Percentiles rank a stretch among this genome's conserved stretches.
phyloP scores from a whole-genome alignment of 2,797 vertebrate genomes.

The Squalus acanthias region DNA sequence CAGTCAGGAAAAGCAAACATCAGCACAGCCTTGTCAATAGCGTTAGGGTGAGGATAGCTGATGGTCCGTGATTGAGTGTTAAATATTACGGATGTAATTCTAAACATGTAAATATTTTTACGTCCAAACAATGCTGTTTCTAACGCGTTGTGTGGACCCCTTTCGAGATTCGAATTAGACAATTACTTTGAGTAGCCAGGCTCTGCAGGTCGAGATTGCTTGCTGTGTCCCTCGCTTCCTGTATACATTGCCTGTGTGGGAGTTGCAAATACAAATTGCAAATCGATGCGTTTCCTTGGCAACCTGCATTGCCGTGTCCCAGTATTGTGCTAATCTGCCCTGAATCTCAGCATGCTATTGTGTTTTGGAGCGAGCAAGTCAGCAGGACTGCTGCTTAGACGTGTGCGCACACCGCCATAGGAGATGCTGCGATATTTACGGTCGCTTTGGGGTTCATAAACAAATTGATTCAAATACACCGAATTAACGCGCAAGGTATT shows the following conservation, averaged over 20 bases:
- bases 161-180: not conserved
- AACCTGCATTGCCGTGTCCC: constrained; percentile 16
- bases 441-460: not conserved
- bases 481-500: not conserved
- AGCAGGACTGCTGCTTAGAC: not conserved
- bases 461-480: not conserved
- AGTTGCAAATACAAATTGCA: constrained; percentile 5
- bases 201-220: not conserved
- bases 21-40: not conserved
- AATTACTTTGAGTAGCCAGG: not conserved
- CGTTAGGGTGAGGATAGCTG: not conserved
- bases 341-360: constrained; percentile 2
- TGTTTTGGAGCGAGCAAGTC: not conserved
- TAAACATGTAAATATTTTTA: not conserved
- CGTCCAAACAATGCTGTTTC: not conserved
- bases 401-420: not conserved
- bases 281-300: constrained; percentile 28
- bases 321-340: constrained; percentile 9
- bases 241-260: not conserved
- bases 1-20: not conserved
- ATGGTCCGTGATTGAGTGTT: not conserved
- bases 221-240: not conserved
- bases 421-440: not conserved
- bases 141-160: not conserved
- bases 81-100: not conserved